These are phyloP conservation scores for Halcyon malimbica DNA, from an alignment of 2,113 vertebrate species.

Conservation along the genomic window DNA sequence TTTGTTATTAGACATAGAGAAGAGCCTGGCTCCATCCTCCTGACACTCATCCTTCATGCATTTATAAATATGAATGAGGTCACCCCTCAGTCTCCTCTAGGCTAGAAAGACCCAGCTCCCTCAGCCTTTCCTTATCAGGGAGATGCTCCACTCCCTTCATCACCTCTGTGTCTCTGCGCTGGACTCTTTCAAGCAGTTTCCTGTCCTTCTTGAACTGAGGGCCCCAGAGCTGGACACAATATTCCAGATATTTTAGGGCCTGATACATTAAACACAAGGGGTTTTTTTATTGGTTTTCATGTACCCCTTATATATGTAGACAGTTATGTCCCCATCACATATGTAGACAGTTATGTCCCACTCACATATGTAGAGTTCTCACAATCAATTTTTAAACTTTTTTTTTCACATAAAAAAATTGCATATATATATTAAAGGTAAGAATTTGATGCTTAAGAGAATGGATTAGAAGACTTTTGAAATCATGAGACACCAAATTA, in stretches of 20 bases:
- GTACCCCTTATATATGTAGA: not conserved
- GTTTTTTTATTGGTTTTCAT: not conserved
- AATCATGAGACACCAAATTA: not conserved
- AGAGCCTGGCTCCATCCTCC: no score
- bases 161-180: no score
- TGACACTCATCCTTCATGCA: no score
- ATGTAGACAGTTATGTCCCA: fast-evolving
- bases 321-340: fast-evolving
- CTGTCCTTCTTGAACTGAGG: no score
- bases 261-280: not conserved
- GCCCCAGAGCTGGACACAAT: no score
- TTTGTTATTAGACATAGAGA: no score
- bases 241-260: not conserved
- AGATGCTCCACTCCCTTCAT: no score
- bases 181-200: no score
- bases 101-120: no score
- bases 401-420: not conserved
- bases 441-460: not conserved
- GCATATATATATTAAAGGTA: not conserved
- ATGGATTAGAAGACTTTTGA: not conserved
- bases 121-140: no score
- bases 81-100: no score
- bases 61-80: no score
- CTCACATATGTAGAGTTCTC: not conserved
- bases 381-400: not conserved